phyloP scores from a whole-genome alignment of 2,888 invertebrate species.

The Schizaphis graminum region DNA sequence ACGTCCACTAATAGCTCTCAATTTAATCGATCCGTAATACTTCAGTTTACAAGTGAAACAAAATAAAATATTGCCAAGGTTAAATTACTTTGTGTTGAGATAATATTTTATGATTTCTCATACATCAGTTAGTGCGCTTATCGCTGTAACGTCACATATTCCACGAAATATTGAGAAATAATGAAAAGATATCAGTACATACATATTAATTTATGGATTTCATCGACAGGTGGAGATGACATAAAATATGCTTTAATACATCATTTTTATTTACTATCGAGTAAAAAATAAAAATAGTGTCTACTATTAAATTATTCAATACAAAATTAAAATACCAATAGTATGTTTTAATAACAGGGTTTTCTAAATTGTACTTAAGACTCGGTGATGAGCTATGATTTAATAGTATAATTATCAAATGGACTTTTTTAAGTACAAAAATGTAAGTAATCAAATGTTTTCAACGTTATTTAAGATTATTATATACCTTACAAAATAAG shows the following conservation, averaged over 20 bases:
- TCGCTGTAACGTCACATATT: neutral
- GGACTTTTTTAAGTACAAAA: neutral
- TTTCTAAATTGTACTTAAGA: neutral
- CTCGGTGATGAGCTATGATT: neutral
- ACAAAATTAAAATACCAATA: neutral
- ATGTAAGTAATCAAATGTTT: neutral
- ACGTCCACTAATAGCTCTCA: slow-evolving; percentile 25
- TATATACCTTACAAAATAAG: slow-evolving; percentile 9
- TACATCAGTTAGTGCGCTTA: neutral
- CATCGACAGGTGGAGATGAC: neutral
- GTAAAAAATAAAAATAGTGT: neutral
- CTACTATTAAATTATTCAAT: neutral
- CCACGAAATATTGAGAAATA: slow-evolving; percentile 12
- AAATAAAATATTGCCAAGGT: slow-evolving; percentile 36
- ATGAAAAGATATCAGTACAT: neutral
- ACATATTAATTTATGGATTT: slow-evolving; percentile 9
- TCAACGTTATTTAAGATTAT: neutral
- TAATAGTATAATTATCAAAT: neutral
- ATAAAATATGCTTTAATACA: neutral
- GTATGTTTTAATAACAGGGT: neutral
- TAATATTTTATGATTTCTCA: neutral
- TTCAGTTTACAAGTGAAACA: neutral
- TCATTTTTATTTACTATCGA: neutral
- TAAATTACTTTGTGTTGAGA: neutral
- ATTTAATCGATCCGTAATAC: slow-evolving; percentile 41